Percentiles rank a stretch among this genome's conserved stretches.
These are phyloP conservation scores for Sebastes elongatus DNA, from an alignment of 2,797 vertebrate species.

Conservation along the genomic window DNA sequence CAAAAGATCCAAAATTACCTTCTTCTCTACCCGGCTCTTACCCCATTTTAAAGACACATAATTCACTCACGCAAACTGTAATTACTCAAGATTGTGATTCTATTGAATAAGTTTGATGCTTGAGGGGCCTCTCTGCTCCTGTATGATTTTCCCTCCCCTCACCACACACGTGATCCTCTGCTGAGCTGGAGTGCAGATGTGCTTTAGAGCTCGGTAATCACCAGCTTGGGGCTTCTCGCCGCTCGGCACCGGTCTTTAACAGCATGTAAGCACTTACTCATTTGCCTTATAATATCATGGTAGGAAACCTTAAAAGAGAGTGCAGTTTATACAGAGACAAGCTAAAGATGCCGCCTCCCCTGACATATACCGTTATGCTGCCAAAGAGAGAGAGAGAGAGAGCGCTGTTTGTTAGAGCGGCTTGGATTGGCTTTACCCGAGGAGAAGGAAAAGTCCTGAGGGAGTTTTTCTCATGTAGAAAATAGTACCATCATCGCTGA, in stretches of 20 bases:
- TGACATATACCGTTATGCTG: conserved; percentile 28
- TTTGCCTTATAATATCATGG: conserved; percentile 83
- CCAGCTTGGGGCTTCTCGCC: conserved; percentile 80
- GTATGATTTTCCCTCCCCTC: conserved; percentile 33
- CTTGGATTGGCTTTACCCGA: background rate
- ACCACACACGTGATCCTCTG: conserved; percentile 61
- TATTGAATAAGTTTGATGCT: conserved; percentile 59
- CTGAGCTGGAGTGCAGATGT: conserved; percentile 81
- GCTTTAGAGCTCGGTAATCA: conserved; percentile 81
- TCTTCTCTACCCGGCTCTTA: conserved; percentile 50
- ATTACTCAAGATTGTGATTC: conserved; percentile 69
- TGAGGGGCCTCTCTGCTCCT: conserved; percentile 48
- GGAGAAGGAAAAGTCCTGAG: background rate
- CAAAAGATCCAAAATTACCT: conserved; percentile 61
- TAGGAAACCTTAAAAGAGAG: conserved; percentile 79
- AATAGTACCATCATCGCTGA: background rate
- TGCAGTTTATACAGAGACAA: conserved; percentile 75
- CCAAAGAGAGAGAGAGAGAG: conserved; percentile 24
- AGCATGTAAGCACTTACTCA: conserved; percentile 86
- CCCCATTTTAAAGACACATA: conserved; percentile 63
- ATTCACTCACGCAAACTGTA: conserved; percentile 69
- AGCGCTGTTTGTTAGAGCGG: conserved; percentile 8
- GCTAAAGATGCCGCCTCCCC: conserved; percentile 61
- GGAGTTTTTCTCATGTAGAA: conserved; percentile 10
- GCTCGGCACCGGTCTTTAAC: conserved; percentile 79